These are phyloP conservation scores for Aplodontia rufa DNA, from an alignment of 2,113 vertebrate genomes.

Conservation along the genomic window DNA sequence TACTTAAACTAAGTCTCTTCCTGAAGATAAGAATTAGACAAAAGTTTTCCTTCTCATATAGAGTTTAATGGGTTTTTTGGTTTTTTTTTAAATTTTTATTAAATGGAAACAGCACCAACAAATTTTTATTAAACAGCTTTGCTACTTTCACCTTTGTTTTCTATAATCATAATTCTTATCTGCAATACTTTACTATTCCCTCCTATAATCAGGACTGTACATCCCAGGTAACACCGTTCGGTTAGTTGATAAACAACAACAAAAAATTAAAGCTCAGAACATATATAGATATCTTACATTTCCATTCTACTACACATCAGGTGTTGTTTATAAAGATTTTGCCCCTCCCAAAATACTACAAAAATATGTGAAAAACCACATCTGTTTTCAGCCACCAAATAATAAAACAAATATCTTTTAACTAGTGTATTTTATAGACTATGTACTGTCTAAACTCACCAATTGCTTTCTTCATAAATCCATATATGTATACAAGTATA, in stretches of 20 bases:
- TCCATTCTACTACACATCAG: conserved; percentile 69
- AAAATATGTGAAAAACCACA: conserved; percentile 72
- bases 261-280: conserved; percentile 82
- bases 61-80: neutral
- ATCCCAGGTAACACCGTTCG: conserved; percentile 81
- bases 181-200: conserved; percentile 76
- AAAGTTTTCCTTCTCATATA: conserved; percentile 56
- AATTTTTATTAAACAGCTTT: conserved; percentile 80
- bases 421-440: conserved; percentile 34
- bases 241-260: conserved; percentile 82
- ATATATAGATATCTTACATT: conserved; percentile 77
- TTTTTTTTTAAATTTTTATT: conserved; percentile 67
- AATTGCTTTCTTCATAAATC: conserved; percentile 55
- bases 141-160: conserved; percentile 78
- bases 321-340: conserved; percentile 82
- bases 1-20: conserved; percentile 66
- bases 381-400: conserved; percentile 64
- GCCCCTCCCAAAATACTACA: conserved; percentile 81
- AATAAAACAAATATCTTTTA: conserved; percentile 55
- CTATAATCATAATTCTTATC: conserved; percentile 68
- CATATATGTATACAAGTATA: conserved; percentile 56
- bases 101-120: conserved; percentile 82
- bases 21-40: conserved; percentile 68
- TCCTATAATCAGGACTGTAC: conserved; percentile 60
- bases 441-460: conserved; percentile 13